These are phyloP conservation scores for Oceanodroma tethys DNA, from an alignment of 2,113 vertebrate species.

Conservation along the genomic window DNA sequence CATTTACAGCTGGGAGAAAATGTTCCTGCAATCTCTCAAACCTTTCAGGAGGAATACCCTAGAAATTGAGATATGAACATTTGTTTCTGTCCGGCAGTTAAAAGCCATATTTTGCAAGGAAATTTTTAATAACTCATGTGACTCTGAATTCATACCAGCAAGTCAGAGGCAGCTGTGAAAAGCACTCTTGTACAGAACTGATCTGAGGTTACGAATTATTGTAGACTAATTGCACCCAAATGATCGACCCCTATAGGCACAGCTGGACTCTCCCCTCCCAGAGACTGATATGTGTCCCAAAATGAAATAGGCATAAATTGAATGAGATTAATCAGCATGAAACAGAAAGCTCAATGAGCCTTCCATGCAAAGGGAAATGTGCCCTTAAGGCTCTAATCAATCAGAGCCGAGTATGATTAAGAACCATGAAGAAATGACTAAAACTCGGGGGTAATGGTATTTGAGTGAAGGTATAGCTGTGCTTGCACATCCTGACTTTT, in stretches of 20 bases:
- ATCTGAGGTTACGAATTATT: not conserved
- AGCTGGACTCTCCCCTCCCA: not conserved
- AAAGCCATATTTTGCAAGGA: not conserved
- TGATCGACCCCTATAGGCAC: not conserved
- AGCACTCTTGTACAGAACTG: not conserved
- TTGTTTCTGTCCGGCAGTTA: not conserved
- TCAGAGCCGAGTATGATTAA: not conserved
- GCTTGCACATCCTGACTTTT: not conserved
- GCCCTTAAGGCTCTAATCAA: not conserved
- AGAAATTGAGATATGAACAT: not conserved
- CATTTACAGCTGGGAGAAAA: not conserved
- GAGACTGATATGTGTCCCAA: not conserved
- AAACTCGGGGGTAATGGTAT: not conserved
- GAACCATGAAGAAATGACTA: not conserved
- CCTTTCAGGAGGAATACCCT: not conserved
- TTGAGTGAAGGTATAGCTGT: not conserved
- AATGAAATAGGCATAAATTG: not conserved
- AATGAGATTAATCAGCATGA: not conserved
- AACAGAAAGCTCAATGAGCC: not conserved
- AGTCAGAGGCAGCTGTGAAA: not conserved
- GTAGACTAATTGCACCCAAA: not conserved
- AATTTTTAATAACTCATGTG: not conserved
- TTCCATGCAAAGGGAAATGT: not conserved
- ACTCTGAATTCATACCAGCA: not conserved
- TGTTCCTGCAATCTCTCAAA: not conserved